Evolutionary conservation across 2,888 invertebrate genomes (phyloP).

Genomic region (Eupithecia inturbata): DNA sequence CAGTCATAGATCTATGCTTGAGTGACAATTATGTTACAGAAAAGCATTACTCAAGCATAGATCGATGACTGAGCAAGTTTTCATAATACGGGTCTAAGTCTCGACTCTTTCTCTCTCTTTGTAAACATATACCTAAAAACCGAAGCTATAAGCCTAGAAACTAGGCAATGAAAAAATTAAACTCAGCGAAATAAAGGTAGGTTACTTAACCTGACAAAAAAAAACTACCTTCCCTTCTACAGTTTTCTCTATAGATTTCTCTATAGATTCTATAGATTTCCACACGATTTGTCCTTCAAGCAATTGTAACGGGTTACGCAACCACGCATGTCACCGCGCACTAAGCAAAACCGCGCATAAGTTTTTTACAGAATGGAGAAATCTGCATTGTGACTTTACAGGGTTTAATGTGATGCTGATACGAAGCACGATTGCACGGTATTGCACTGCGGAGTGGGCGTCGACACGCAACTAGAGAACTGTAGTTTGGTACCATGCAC

Average conservation of each 20-base stretch:
- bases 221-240: background rate
- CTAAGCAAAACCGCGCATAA: constrained; percentile 62
- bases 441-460: constrained; percentile 76
- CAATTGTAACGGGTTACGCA: constrained; percentile 60
- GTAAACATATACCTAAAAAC: background rate
- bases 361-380: constrained; percentile 70
- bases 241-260: constrained; percentile 8
- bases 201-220: background rate
- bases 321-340: constrained; percentile 68
- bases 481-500: constrained; percentile 70
- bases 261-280: constrained; percentile 8
- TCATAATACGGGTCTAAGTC: too few relatives aligned
- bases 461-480: constrained; percentile 76
- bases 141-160: background rate
- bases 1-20: too few relatives aligned
- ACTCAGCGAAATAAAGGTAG: too few relatives aligned
- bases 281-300: constrained; percentile 34
- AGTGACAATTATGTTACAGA: too few relatives aligned
- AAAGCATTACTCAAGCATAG: too few relatives aligned
- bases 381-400: constrained; percentile 71
- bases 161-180: background rate
- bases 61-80: too few relatives aligned
- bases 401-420: constrained; percentile 78
- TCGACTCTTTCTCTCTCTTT: background rate
- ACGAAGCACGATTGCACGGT: constrained; percentile 74